A percentile compares a stretch with the other conserved stretches of the same genome.
phyloP scores from a whole-genome alignment of 2,888 invertebrate genomes.

The Blastobasis adustella region DNA sequence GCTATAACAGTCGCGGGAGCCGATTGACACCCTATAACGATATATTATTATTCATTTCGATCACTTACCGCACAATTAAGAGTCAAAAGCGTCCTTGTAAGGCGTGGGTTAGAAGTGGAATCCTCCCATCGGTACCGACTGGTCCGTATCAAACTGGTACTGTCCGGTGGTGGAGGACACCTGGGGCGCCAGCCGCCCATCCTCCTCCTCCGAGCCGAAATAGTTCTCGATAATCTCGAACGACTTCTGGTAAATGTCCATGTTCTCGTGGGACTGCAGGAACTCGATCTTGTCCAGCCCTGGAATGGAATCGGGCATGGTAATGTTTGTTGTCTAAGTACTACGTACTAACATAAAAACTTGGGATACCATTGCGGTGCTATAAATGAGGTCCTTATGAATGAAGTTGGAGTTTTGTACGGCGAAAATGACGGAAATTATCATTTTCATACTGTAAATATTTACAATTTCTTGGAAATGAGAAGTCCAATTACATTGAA shows the following conservation, averaged over 20 bases:
- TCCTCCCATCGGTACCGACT: conserved; percentile 84
- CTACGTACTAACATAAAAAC: too few relatives aligned
- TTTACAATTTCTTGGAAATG: too few relatives aligned
- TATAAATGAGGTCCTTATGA: too few relatives aligned
- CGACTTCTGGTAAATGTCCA: conserved; percentile 97
- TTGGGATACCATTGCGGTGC: too few relatives aligned
- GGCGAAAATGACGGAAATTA: too few relatives aligned
- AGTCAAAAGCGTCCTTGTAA: conserved; percentile 17
- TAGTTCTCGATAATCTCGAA: conserved; percentile 97
- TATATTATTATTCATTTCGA: too few relatives aligned
- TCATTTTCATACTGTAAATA: too few relatives aligned
- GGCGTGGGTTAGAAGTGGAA: conserved; percentile 82
- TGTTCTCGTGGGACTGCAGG: conserved; percentile 96
- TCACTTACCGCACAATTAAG: conserved; percentile 33
- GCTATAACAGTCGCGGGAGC: too few relatives aligned
- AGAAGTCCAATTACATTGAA: too few relatives aligned
- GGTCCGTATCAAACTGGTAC: conserved; percentile 82
- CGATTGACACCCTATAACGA: background rate
- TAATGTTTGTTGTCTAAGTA: background rate
- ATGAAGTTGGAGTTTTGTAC: too few relatives aligned
- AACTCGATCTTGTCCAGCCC: conserved; percentile 98
- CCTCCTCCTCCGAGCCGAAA: conserved; percentile 95
- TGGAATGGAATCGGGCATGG: conserved; percentile 42
- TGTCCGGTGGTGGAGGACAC: conserved; percentile 84
- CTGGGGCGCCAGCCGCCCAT: conserved; percentile 84